Percentiles rank a stretch among this genome's conserved stretches.
These are phyloP conservation scores for Corvus moneduloides DNA, from an alignment of 2,113 vertebrate genomes.

Conservation along the genomic window DNA sequence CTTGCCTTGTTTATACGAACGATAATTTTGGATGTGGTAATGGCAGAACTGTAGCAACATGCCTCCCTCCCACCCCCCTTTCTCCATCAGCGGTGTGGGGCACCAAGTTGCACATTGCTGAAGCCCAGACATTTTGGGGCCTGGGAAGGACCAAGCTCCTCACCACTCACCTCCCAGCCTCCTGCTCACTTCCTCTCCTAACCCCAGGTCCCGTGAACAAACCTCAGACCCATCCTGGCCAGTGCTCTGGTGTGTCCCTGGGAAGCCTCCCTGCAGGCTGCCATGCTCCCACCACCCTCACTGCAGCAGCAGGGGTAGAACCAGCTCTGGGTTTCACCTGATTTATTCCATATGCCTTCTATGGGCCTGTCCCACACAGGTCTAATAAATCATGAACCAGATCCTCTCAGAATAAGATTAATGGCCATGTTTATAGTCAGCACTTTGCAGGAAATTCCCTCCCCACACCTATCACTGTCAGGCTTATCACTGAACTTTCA, in stretches of 20 bases:
- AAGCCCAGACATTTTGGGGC: background rate
- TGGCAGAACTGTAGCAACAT: constrained; percentile 64
- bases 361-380: background rate
- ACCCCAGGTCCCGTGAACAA: background rate
- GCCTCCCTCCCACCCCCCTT: background rate
- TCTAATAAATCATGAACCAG: background rate
- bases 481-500: background rate
- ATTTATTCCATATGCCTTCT: background rate
- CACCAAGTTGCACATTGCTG: background rate
- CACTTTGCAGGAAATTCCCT: background rate
- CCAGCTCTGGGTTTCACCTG: background rate
- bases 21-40: constrained; percentile 52
- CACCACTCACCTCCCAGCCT: background rate
- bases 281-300: accelerated
- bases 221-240: background rate
- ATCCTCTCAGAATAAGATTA: background rate
- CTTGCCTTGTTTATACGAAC: constrained; percentile 28
- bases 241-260: accelerated
- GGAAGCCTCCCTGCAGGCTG: background rate
- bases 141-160: background rate
- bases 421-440: background rate
- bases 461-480: background rate
- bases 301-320: background rate
- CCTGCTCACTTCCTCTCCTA: background rate
- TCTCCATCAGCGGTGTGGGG: background rate